Evolutionary conservation across 2,797 vertebrate genomes (phyloP), one percentile per base, ranked within the genome.

Genomic region (Balearica regulorum): DNA sequence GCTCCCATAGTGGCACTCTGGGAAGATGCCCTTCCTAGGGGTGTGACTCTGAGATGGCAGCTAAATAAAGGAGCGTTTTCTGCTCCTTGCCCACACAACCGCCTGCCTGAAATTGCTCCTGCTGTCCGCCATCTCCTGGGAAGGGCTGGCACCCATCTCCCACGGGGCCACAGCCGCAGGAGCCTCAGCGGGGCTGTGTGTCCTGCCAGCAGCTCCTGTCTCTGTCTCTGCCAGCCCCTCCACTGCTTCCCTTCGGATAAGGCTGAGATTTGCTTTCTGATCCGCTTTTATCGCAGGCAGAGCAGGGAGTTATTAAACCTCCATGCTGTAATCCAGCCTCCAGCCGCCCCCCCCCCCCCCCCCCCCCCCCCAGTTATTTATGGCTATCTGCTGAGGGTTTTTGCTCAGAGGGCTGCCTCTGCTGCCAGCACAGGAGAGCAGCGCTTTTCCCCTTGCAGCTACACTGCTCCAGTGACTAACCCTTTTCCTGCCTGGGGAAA

Each of bases 251-350:
- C 31, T 10, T 61, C 1, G 29, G 71, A 8, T 18, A 22, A 44
- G 48, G 79, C 84, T 41, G 91, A 85, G 94, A 83, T 95, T 83
- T 94, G 91, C 76, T 83, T 51, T 90, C 53, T 81, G 87, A 90
- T 94, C 76, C 26, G 91, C 93, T 95, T 96, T 89, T 69, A 82
- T 76, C 82, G 71, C 51, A 33, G 48, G 29, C 94, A 35, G 76
- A 85, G 71, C 71, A 58, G 68, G 70, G 89, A 66, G 51, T 85
- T 93, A 87, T 87, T 95, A 93, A 94, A 85, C 17, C 68, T 92
- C 75, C 68, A 31, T 77, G 71, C 71, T 17, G 0, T 94, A 92
- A 96, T 97, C 94, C 91, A 84, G 49, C 78, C 78, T 73, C 49
- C 41, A 20, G 61, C 53, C 76, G 57, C 53, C 76, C 55, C 24